Conservation (phyloP, 2,113 vertebrate species). For the Trogon surrucura region DNA sequence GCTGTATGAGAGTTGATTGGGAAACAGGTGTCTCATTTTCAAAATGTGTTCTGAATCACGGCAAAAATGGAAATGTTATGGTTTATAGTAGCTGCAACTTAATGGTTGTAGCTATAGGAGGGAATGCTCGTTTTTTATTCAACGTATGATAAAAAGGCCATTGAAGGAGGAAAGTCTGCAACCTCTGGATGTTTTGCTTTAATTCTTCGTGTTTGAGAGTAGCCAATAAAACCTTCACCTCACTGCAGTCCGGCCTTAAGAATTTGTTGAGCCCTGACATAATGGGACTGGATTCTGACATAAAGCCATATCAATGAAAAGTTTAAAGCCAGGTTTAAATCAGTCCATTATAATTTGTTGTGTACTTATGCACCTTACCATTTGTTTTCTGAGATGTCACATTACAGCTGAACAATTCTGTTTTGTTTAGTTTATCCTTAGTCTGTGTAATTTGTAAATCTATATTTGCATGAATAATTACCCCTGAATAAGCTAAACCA, state of each 20-base stretch:
- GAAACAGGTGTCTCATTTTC: background rate
- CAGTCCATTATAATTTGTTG: background rate
- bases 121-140: background rate
- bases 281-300: background rate
- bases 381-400: background rate
- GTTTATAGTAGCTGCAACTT: background rate
- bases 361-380: background rate
- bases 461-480: slow-evolving; percentile 46
- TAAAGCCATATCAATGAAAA: background rate
- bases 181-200: background rate
- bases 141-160: accelerated
- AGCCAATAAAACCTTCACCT: background rate
- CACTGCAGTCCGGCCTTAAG: background rate
- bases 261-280: background rate
- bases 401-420: background rate
- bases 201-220: background rate
- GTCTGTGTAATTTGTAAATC: background rate
- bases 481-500: background rate
- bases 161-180: background rate
- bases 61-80: background rate
- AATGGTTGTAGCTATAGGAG: background rate
- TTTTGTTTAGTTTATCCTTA: background rate
- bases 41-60: background rate
- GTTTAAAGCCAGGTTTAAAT: background rate
- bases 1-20: background rate